Conservation (phyloP, 2,113 vertebrate species). For the Thymallus thymallus region DNA sequence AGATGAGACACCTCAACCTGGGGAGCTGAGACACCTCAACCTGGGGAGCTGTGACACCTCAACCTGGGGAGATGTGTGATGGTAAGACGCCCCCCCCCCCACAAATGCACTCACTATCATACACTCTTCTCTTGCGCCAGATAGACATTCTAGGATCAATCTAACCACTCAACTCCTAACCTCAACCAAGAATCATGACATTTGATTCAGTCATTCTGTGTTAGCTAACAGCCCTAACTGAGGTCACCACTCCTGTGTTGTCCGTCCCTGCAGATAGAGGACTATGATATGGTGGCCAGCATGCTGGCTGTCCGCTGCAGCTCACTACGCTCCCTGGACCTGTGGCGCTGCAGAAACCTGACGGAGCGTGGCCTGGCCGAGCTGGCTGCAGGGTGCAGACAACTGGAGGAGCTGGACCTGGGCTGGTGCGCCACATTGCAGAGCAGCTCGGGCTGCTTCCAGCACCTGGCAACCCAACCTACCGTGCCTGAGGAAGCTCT, state of each 20-base stretch:
- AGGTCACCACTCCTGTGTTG: too few relatives aligned
- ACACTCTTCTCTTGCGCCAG: too few relatives aligned
- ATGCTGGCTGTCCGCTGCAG: constrained; percentile 90
- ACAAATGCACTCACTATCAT: too few relatives aligned
- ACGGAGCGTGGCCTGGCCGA: constrained; percentile 90
- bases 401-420: constrained; percentile 93
- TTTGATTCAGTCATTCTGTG: too few relatives aligned
- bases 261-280: constrained; percentile 84
- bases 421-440: constrained; percentile 96
- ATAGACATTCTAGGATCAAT: too few relatives aligned
- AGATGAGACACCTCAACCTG: constrained; percentile 93
- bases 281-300: constrained; percentile 90
- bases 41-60: constrained; percentile 93
- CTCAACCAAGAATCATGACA: too few relatives aligned
- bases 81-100: constrained; percentile 73
- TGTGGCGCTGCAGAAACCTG: constrained; percentile 96
- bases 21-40: constrained; percentile 93
- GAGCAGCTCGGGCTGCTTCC: constrained; percentile 92
- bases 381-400: constrained; percentile 84
- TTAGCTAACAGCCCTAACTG: too few relatives aligned
- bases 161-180: too few relatives aligned
- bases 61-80: constrained; percentile 94
- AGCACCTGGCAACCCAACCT: constrained; percentile 85
- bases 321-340: constrained; percentile 87
- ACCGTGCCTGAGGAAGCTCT: constrained; percentile 88